Conservation (phyloP, 2,797 vertebrate species). For the Morelia viridis region DNA sequence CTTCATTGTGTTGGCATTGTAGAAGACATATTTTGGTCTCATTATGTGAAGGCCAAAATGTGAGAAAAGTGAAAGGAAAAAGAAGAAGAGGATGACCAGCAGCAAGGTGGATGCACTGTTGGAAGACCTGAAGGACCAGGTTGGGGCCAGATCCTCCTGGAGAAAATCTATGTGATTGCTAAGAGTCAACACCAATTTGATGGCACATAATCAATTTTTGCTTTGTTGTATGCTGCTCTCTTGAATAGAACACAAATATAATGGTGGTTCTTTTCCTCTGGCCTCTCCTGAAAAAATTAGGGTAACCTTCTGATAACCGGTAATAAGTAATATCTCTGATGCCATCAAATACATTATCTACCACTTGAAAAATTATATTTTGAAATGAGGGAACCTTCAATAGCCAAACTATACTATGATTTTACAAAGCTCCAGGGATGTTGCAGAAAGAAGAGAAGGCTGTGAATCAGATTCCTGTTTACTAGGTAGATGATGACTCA, state of each 20-base stretch:
- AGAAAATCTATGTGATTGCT: background rate
- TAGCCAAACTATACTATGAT: background rate
- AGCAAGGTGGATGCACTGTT: background rate
- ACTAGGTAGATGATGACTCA: constrained; percentile 22
- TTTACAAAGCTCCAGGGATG: constrained; percentile 12
- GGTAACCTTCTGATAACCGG: background rate
- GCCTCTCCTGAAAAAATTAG: background rate
- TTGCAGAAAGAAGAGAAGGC: constrained; percentile 11
- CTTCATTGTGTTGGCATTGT: background rate
- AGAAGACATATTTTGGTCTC: background rate
- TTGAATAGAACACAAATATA: background rate
- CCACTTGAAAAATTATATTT: background rate
- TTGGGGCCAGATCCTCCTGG: background rate
- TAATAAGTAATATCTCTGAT: background rate
- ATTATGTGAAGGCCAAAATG: background rate
- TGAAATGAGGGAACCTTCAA: background rate
- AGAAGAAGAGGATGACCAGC: background rate
- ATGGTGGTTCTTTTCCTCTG: background rate
- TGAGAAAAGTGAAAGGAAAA: background rate
- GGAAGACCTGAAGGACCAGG: background rate
- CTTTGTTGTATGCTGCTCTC: background rate
- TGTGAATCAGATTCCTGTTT: constrained; percentile 34
- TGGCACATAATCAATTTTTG: background rate
- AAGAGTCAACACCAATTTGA: background rate
- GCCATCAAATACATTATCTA: background rate